These are phyloP conservation scores for Polyodon spathula DNA, from an alignment of 2,113 vertebrate genomes.

Conservation along the genomic window DNA sequence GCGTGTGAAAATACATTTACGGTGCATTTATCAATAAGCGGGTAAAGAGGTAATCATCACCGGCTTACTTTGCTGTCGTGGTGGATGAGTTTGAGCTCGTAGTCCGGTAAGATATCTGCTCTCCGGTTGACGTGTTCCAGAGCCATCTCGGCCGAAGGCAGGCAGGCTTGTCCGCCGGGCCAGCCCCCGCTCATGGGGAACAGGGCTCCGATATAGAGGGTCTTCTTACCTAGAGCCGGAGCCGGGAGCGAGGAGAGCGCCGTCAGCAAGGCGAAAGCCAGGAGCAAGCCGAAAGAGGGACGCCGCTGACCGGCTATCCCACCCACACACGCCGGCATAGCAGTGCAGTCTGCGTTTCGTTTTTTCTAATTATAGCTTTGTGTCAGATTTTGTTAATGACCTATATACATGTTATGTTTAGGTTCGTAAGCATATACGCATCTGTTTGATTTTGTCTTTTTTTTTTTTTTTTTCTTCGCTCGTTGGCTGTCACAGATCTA, in stretches of 20 bases:
- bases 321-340: constrained; percentile 34
- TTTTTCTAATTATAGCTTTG: no score
- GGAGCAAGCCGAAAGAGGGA: constrained; percentile 13
- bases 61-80: constrained; percentile 86
- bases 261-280: constrained; percentile 34
- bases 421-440: no score
- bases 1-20: not conserved
- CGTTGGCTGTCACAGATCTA: no score
- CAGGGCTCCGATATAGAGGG: constrained; percentile 85
- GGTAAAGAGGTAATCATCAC: not conserved
- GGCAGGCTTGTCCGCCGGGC: constrained; percentile 85
- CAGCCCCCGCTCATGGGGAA: constrained; percentile 91
- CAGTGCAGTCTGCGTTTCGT: no score
- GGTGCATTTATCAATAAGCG: not conserved
- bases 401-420: no score
- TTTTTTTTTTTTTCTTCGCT: no score
- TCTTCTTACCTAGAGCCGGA: constrained; percentile 72
- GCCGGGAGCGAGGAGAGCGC: constrained; percentile 51
- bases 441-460: no score
- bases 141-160: constrained; percentile 83
- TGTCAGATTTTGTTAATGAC: no score
- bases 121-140: constrained; percentile 85
- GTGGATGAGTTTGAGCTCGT: constrained; percentile 84
- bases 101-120: constrained; percentile 83
- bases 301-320: constrained; percentile 19